Conservation (phyloP, 2,888 invertebrate genomes). For the Axea sp. region DNA sequence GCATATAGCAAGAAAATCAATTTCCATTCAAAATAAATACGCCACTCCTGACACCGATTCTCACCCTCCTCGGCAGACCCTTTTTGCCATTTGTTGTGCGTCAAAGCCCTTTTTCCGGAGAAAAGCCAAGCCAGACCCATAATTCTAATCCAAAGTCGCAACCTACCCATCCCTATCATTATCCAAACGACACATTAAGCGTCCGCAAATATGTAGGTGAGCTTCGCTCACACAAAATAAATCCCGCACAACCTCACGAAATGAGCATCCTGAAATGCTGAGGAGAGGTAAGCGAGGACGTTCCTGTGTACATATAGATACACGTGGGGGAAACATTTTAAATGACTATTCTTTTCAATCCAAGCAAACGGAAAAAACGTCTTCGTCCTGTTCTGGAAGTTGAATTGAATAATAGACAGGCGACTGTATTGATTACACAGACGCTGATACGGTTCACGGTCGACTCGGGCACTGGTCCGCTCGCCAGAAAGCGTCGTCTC, state of each 20-base stretch:
- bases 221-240: slow-evolving; percentile 16
- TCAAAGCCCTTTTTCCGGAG: slow-evolving; percentile 16
- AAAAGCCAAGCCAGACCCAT: slow-evolving; percentile 13
- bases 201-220: slow-evolving; percentile 27
- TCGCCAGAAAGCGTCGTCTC: slow-evolving; percentile 64
- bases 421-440: slow-evolving; percentile 51
- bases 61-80: too few relatives aligned
- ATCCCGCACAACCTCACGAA: slow-evolving; percentile 10
- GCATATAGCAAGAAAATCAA: too few relatives aligned
- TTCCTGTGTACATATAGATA: slow-evolving; percentile 10
- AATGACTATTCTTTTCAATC: slow-evolving; percentile 34
- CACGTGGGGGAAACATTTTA: slow-evolving; percentile 1
- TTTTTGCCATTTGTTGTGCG: neutral
- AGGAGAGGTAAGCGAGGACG: neutral
- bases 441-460: slow-evolving; percentile 50
- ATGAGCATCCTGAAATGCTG: slow-evolving; percentile 7
- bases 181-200: slow-evolving; percentile 32
- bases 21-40: too few relatives aligned
- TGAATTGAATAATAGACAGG: slow-evolving; percentile 43
- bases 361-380: slow-evolving; percentile 33
- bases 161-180: slow-evolving; percentile 28
- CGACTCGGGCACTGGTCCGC: slow-evolving; percentile 43
- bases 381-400: slow-evolving; percentile 24
- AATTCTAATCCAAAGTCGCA: slow-evolving; percentile 27
- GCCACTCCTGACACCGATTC: too few relatives aligned